Percentiles rank a stretch among this genome's conserved stretches.
Conservation (phyloP, 1,140 invertebrate species). For the Habropoda laboriosa region DNA sequence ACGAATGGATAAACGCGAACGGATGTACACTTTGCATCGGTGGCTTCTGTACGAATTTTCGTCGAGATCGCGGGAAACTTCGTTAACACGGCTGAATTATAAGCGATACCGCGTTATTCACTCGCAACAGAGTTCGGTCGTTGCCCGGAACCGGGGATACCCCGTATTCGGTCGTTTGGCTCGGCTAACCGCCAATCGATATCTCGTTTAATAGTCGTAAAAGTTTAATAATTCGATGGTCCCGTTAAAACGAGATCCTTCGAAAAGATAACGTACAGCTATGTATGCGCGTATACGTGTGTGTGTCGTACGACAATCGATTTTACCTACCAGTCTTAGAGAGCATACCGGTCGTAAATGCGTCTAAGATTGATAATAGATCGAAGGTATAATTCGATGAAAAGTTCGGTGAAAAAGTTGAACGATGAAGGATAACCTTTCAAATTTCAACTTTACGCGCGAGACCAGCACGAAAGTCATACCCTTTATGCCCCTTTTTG, state of each 20-base stretch:
- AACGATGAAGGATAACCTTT: neutral
- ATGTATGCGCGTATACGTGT: too few species aligned
- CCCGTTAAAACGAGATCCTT: slow-evolving; percentile 1
- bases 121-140: slow-evolving; percentile 32
- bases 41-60: slow-evolving; percentile 22
- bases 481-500: neutral
- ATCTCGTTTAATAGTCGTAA: slow-evolving; percentile 70
- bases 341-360: neutral
- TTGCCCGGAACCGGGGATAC: slow-evolving; percentile 24
- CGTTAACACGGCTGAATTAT: slow-evolving; percentile 47
- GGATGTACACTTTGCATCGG: slow-evolving; percentile 7
- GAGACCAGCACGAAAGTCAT: neutral
- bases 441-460: neutral
- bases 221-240: slow-evolving; percentile 68
- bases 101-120: slow-evolving; percentile 41
- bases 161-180: slow-evolving; percentile 64
- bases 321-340: too few species aligned
- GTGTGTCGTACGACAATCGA: neutral
- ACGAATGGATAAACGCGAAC: slow-evolving; percentile 45
- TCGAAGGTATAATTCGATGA: neutral
- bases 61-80: slow-evolving; percentile 34
- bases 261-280: slow-evolving; percentile 6
- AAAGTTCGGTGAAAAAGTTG: neutral
- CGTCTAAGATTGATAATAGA: neutral
- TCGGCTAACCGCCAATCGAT: slow-evolving; percentile 73